A percentile compares a stretch with the other conserved stretches of the same genome.
Evolutionary conservation across 2,113 vertebrate species (phyloP).

Genomic region (Larimichthys polyactis): DNA sequence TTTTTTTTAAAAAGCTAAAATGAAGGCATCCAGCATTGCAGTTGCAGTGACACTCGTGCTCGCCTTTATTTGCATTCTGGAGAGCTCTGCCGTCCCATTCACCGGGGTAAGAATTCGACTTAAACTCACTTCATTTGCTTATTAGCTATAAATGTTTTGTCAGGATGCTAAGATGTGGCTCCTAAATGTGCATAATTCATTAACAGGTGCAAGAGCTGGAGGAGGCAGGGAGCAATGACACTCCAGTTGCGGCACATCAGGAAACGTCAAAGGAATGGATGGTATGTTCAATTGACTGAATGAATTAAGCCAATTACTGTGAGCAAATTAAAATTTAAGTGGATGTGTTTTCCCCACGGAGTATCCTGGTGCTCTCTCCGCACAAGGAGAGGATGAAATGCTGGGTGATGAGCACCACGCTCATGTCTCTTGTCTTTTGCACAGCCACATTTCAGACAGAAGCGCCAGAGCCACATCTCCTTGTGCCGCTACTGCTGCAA

Average conservation of each 20-base stretch:
- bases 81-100: slow-evolving; percentile 74
- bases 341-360: slow-evolving; percentile 60
- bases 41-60: slow-evolving; percentile 81
- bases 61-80: slow-evolving; percentile 76
- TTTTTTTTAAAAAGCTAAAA: slow-evolving; percentile 60
- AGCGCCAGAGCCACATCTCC: slow-evolving; percentile 82
- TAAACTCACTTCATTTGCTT: slow-evolving; percentile 45
- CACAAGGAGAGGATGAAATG: slow-evolving; percentile 33
- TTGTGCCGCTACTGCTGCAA: slow-evolving; percentile 86
- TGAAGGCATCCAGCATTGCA: slow-evolving; percentile 81
- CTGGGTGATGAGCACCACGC: slow-evolving; percentile 31
- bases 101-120: slow-evolving; percentile 73
- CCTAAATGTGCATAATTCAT: slow-evolving; percentile 66
- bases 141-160: slow-evolving; percentile 63
- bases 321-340: slow-evolving; percentile 74
- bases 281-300: slow-evolving; percentile 75
- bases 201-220: slow-evolving; percentile 72
- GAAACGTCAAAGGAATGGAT: slow-evolving; percentile 67
- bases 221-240: slow-evolving; percentile 68
- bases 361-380: slow-evolving; percentile 22
- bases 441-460: slow-evolving; percentile 76
- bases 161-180: slow-evolving; percentile 41
- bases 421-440: slow-evolving; percentile 38
- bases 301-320: slow-evolving; percentile 75
- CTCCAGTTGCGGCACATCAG: slow-evolving; percentile 67